These are phyloP conservation scores for Endotricha flammealis DNA, from an alignment of 2,888 invertebrate species.

Conservation along the genomic window DNA sequence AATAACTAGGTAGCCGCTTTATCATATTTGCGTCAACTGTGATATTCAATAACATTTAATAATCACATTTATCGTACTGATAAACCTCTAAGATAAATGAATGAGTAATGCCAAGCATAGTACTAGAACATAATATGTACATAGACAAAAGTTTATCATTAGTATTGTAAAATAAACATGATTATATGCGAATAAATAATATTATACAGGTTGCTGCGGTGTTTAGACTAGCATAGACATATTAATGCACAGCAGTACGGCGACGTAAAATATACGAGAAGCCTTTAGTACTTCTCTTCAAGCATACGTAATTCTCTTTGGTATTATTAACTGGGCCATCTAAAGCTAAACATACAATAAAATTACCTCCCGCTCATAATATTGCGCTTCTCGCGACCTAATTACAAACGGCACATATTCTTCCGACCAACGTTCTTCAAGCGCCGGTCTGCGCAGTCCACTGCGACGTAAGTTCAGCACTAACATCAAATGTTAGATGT, in stretches of 20 bases:
- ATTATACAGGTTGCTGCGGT: constrained; percentile 56
- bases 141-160: constrained; percentile 31
- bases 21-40: constrained; percentile 42
- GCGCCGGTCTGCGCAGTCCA: constrained; percentile 12
- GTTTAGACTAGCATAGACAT: constrained; percentile 62
- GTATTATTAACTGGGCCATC: constrained; percentile 63
- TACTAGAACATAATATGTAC: constrained; percentile 35
- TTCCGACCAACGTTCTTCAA: constrained; percentile 10
- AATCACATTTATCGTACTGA: constrained; percentile 36
- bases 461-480: constrained; percentile 15
- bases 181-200: constrained; percentile 58
- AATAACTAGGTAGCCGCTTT: constrained; percentile 20
- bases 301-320: constrained; percentile 59
- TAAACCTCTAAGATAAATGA: constrained; percentile 37
- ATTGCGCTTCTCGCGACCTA: too few species aligned
- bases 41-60: constrained; percentile 34
- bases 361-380: constrained; percentile 35
- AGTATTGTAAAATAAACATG: constrained; percentile 30
- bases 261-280: constrained; percentile 38
- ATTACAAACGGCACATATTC: too few species aligned
- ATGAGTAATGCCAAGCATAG: constrained; percentile 42
- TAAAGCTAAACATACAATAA: constrained; percentile 51
- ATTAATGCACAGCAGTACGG: constrained; percentile 37
- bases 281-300: constrained; percentile 39
- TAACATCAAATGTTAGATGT: constrained; percentile 23